phyloP scores from a whole-genome alignment of 2,113 vertebrate genomes.

The Microtus montanus region DNA sequence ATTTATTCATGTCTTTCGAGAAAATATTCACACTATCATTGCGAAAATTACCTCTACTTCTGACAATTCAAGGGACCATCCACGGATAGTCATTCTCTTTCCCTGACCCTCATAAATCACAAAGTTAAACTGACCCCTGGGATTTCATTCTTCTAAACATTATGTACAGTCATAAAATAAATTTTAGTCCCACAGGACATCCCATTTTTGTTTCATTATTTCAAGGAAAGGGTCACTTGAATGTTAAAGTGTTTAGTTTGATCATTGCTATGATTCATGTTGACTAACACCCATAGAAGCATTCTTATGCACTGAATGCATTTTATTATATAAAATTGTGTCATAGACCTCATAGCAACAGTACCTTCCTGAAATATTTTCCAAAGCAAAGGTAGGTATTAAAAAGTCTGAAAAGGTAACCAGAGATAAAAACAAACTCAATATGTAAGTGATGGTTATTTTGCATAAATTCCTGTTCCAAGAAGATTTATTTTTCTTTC shows the following conservation, averaged over 20 bases:
- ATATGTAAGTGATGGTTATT: conserved; percentile 47
- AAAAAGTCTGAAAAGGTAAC: conserved; percentile 16
- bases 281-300: conserved; percentile 69
- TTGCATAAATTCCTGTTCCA: conserved; percentile 47
- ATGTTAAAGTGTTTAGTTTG: conserved; percentile 84
- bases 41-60: background rate
- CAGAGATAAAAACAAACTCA: conserved; percentile 53
- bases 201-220: conserved; percentile 86
- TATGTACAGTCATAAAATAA: conserved; percentile 81
- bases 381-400: conserved; percentile 42
- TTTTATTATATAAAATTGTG: conserved; percentile 60
- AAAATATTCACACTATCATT: background rate
- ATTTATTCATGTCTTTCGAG: background rate
- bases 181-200: conserved; percentile 82
- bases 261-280: conserved; percentile 83
- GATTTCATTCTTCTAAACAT: conserved; percentile 78
- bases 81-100: conserved; percentile 61
- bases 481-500: background rate
- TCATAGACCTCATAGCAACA: conserved; percentile 50
- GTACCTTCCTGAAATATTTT: conserved; percentile 70
- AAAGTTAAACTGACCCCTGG: conserved; percentile 81
- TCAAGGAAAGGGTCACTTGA: conserved; percentile 85
- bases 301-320: conserved; percentile 76
- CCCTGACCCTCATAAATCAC: conserved; percentile 68
- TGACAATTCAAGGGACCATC: conserved; percentile 57